phyloP scores from a whole-genome alignment of 2,888 invertebrate species.

The Temnothorax ravouxi region DNA sequence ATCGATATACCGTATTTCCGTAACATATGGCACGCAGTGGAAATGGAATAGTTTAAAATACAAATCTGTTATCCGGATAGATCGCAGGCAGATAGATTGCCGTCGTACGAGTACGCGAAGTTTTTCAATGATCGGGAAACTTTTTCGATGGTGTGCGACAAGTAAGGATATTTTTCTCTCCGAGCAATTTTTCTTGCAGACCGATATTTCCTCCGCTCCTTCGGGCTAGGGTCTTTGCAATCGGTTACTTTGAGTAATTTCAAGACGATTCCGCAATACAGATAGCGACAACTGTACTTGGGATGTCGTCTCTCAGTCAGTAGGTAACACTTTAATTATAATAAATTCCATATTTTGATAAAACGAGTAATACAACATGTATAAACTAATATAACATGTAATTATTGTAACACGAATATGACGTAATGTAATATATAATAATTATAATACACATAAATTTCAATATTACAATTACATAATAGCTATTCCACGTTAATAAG shows the following conservation, averaged over 20 bases:
- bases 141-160: slow-evolving; percentile 1
- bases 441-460: neutral
- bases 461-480: neutral
- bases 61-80: slow-evolving; percentile 28
- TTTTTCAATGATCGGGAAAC: slow-evolving; percentile 36
- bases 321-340: neutral
- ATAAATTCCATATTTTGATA: neutral
- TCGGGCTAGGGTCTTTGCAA: neutral
- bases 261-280: neutral
- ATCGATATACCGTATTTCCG: slow-evolving; percentile 51
- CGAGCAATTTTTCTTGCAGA: neutral
- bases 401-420: neutral
- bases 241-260: slow-evolving; percentile 3
- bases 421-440: neutral
- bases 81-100: slow-evolving; percentile 31
- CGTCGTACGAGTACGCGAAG: slow-evolving; percentile 2
- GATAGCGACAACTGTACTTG: too few species aligned
- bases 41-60: slow-evolving; percentile 40
- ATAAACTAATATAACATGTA: neutral
- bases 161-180: slow-evolving; percentile 23
- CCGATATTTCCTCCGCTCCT: slow-evolving; percentile 14
- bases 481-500: slow-evolving; percentile 5
- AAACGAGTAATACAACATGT: neutral
- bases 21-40: slow-evolving; percentile 32
- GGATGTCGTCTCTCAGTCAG: neutral